Evolutionary conservation across 2,888 invertebrate species (phyloP).

Genomic region (Sesia bembeciformis): DNA sequence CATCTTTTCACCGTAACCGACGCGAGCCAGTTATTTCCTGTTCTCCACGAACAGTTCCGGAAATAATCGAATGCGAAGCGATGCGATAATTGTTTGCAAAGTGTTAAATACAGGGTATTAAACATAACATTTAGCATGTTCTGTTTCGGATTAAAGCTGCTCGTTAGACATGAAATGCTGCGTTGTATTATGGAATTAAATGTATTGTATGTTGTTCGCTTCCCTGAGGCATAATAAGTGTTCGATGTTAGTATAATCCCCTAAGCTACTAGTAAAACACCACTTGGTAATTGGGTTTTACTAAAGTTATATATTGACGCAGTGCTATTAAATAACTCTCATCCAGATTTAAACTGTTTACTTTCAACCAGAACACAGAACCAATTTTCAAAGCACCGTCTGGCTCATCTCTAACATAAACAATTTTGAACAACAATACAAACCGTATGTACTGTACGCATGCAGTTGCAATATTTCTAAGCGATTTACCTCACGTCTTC

Average conservation of each 20-base stretch:
- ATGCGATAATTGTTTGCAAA: constrained; percentile 8
- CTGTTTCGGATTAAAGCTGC: neutral
- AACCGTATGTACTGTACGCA: constrained; percentile 4
- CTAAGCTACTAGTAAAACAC: no score
- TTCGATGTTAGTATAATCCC: no score
- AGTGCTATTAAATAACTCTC: neutral
- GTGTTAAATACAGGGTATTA: constrained; percentile 1
- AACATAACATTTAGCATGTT: constrained; percentile 1
- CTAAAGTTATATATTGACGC: no score
- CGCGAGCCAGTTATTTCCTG: neutral
- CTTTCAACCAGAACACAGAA: neutral
- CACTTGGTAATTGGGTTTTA: no score
- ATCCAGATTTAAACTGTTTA: neutral
- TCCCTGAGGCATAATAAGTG: no score
- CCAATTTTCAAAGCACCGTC: no score
- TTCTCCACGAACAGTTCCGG: neutral
- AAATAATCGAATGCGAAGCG: constrained; percentile 11
- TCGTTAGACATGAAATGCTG: no score
- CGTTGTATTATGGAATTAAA: no score
- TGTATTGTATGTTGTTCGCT: no score
- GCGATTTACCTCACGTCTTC: constrained; percentile 17
- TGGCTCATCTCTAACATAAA: no score
- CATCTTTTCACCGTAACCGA: constrained; percentile 46
- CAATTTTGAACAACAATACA: constrained; percentile 1
- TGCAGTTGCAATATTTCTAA: constrained; percentile 19